A percentile compares a stretch with the other conserved stretches of the same genome.
phyloP scores from a whole-genome alignment of 2,888 invertebrate species.

The Caenorhabditis sp. region DNA sequence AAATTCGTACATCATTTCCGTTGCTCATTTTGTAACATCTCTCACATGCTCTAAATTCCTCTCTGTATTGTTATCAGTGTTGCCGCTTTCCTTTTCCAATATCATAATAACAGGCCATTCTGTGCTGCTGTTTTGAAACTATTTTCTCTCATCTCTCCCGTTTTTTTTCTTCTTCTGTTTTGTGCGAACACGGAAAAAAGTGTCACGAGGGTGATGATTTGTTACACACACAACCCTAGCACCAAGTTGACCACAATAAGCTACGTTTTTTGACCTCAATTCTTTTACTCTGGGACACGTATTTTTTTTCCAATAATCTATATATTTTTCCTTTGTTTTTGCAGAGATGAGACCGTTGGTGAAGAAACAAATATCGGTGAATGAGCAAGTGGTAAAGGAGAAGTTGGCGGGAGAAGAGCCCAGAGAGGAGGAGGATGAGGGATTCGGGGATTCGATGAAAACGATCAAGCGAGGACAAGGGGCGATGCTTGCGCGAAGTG shows the following conservation, averaged over 20 bases:
- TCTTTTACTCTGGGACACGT: no score
- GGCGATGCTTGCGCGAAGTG: slow-evolving; percentile 16
- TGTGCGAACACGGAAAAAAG: background rate
- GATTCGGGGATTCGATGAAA: slow-evolving; percentile 25
- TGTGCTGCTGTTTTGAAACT: no score
- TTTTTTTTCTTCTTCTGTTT: slow-evolving; percentile 21
- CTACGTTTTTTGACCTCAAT: background rate
- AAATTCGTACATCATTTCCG: background rate
- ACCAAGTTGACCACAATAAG: slow-evolving; percentile 8
- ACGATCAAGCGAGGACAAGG: slow-evolving; percentile 36
- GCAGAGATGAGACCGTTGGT: slow-evolving; percentile 33
- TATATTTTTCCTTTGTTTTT: no score
- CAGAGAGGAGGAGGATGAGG: slow-evolving; percentile 17
- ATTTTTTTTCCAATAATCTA: no score
- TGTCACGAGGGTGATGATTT: slow-evolving; percentile 1
- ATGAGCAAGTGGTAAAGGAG: slow-evolving; percentile 19
- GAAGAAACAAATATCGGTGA: slow-evolving; percentile 34
- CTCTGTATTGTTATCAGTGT: background rate
- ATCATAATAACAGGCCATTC: background rate
- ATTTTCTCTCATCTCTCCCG: slow-evolving; percentile 1
- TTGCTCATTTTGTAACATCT: background rate
- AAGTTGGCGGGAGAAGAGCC: background rate
- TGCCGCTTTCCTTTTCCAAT: background rate
- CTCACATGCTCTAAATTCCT: background rate
- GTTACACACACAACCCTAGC: slow-evolving; percentile 6